A percentile compares a stretch with the other conserved stretches of the same genome.
These are phyloP conservation scores for Leptoclinus maculatus DNA, from an alignment of 2,797 vertebrate genomes.

Conservation along the genomic window DNA sequence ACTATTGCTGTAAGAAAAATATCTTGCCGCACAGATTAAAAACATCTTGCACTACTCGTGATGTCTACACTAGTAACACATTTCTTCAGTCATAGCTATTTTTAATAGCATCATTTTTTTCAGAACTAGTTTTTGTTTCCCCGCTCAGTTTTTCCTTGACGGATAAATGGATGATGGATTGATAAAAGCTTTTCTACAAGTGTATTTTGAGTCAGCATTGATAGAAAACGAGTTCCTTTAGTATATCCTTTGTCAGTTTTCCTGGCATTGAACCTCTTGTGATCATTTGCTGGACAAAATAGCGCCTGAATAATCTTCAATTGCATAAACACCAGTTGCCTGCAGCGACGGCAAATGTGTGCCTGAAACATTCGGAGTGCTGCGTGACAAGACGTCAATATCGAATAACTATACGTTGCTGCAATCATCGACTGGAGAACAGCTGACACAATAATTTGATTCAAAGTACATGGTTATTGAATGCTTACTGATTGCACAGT, in stretches of 20 bases:
- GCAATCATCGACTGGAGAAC: not conserved
- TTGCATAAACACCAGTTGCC: slow-evolving; percentile 8
- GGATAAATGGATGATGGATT: not conserved
- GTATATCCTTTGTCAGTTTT: not conserved
- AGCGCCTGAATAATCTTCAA: not conserved
- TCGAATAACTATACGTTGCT: not conserved
- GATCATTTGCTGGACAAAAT: not conserved
- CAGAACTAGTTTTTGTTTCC: not conserved
- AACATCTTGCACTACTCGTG: not conserved
- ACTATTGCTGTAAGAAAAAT: not conserved
- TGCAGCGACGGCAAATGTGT: not conserved
- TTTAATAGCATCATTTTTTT: not conserved
- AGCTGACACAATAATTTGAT: slow-evolving; percentile 3
- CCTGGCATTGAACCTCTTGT: not conserved
- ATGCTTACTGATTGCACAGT: not conserved
- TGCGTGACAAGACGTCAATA: not conserved
- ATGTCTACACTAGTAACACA: not conserved
- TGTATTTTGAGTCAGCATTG: not conserved
- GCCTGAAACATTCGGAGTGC: not conserved
- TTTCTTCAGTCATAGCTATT: not conserved
- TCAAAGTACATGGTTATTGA: not conserved
- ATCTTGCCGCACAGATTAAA: not conserved
- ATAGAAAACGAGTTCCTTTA: not conserved
- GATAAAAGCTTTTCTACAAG: not conserved
- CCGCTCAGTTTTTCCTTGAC: too few relatives aligned